Base-by-base conservation (phyloP, 1,140 invertebrate genomes). In the Kradibia gibbosae region DNA sequence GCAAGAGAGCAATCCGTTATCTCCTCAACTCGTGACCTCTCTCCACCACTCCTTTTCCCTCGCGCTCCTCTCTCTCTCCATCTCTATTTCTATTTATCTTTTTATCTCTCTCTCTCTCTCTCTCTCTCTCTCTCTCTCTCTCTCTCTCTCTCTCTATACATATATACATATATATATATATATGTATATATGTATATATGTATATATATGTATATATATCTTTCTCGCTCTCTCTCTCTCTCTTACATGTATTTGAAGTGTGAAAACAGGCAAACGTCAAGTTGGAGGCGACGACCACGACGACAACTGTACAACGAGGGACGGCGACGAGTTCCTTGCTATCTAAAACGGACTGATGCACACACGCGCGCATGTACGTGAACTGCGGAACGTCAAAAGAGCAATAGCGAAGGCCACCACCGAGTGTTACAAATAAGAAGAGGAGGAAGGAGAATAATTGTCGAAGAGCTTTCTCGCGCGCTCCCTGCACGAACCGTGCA, bases 121-220 rank as follows among this genome's bases (percentile, higher is more conserved):
- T 45, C 7, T 45, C 42, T 45, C 57, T 4, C 22, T n/a, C 53
- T 3, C 53, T 1, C 53, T 17, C 53, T 55, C 22, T 55, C 53
- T 55, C 53, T 55, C 53, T 55, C 82, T 81, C 77, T 79, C 62
- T 78, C 76, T 80, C 84, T 74, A 10, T 17, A 11, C 13, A 3
- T 55, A 5, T 55, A n/a, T n/a, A n/a, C n/a, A n/a, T n/a, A n/a
- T n/a, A n/a, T n/a, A n/a, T n/a, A n/a, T n/a, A n/a, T n/a, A n/a
- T n/a, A n/a, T n/a, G n/a, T n/a, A n/a, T n/a, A n/a, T n/a, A n/a
- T n/a, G n/a, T n/a, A n/a, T n/a, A n/a, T n/a, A n/a, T n/a, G n/a
- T n/a, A n/a, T n/a, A n/a, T n/a, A n/a, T n/a, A n/a, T n/a, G n/a
- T n/a, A n/a, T n/a, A n/a, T n/a, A n/a, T n/a, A n/a, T 36, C 62